Base-by-base conservation (phyloP, 2,888 invertebrate species). In the Pasiphila rectangulata region DNA sequence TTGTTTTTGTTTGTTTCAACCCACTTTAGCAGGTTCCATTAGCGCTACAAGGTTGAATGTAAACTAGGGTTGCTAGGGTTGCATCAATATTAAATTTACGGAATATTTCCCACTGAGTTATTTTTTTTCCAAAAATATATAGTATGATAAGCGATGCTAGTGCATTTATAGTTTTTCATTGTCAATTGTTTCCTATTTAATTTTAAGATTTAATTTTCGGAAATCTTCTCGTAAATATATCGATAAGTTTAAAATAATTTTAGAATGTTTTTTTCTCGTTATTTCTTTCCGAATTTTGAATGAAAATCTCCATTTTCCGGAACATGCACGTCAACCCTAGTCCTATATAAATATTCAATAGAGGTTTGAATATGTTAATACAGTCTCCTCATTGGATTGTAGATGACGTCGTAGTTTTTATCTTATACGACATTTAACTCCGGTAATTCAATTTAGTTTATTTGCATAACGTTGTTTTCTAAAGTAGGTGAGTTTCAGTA, bases 401-500 rank as follows among this genome's bases (percentile, higher is more conserved):
- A 87, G 87, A 88, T 87, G 79, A 83, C 84, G 67, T 74, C 73
- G 81, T 87, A 87, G 88, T 88, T 88, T 88, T 88, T 88, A 88
- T 88, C 88, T 88, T 82, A 87, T 85, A 82, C 84, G 81, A 88
- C 88, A 88, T 88, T 88, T 88, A 88, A 87, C 88, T 87, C 86
- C 78, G 75, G 88, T 87, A 86, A 88, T 88, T 88, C 88, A 88
- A 88, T 88, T 88, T 88, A 84, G 77, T 79, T 63, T 81, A 88
- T 88, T 88, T 85, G 85, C 88, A 88, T 88, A 87, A 86, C 83
- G 87, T 79, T 74, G 70, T 67, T 79, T 72, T 77, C 73, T 77
- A 71, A 80, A 84, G 83, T 87, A 87, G 85, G 87, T 87, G 85
- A 84, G 79, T 30, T 30, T 17, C 9, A 10, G 16, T 79, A 82